phyloP scores from a whole-genome alignment of 2,888 invertebrate species.

The Apodemia zela region DNA sequence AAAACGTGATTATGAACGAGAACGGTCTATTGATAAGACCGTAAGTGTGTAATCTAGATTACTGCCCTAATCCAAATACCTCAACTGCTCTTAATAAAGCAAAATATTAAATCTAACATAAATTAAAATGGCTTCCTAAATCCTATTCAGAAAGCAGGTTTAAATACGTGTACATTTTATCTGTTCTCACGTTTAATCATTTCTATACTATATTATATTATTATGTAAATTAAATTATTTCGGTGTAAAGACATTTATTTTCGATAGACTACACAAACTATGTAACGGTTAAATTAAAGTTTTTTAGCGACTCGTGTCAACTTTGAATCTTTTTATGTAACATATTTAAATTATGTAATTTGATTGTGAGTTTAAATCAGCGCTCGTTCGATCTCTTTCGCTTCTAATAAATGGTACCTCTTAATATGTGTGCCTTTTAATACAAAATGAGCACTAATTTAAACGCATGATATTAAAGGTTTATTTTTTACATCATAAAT shows the following conservation, averaged over 20 bases:
- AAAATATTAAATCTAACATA: neutral
- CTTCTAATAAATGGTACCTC: no score
- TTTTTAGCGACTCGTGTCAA: no score
- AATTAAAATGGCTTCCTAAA: neutral
- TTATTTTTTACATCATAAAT: no score
- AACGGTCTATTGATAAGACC: no score
- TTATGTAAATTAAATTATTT: slow-evolving; percentile 12
- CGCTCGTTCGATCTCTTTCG: no score
- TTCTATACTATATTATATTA: neutral
- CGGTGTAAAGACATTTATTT: neutral
- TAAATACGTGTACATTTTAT: neutral
- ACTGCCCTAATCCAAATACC: neutral
- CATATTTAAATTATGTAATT: no score
- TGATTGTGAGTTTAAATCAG: no score
- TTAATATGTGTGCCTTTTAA: no score
- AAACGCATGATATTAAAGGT: no score
- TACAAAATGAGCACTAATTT: no score
- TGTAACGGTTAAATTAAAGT: neutral
- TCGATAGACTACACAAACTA: neutral
- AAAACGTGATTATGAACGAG: no score
- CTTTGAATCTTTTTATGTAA: no score
- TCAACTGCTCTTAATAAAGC: neutral
- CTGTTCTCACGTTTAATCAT: slow-evolving; percentile 5
- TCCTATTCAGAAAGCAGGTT: neutral
- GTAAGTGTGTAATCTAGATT: neutral